Percentiles rank a stretch among this genome's conserved stretches.
These are phyloP conservation scores for Rhizoglyphus robini DNA, from an alignment of 1,140 invertebrate species.

Conservation along the genomic window DNA sequence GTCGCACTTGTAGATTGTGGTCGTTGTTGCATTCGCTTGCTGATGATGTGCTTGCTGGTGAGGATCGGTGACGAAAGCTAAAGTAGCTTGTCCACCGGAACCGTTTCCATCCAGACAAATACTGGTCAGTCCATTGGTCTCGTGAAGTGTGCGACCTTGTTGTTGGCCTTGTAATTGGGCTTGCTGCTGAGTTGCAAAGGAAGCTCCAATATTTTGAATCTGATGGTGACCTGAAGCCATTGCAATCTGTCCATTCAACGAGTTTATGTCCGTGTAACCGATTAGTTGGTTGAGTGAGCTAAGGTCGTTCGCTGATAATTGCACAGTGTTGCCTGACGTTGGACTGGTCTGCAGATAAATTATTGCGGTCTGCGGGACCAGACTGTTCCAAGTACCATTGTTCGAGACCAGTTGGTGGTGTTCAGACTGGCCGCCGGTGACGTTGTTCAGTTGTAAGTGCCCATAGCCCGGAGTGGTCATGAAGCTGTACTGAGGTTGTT, in stretches of 20 bases:
- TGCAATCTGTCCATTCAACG: background rate
- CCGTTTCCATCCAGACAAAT: background rate
- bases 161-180: background rate
- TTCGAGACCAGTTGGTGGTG: background rate
- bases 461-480: background rate
- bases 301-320: background rate
- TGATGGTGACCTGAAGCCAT: constrained; percentile 1
- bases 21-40: background rate
- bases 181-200: background rate
- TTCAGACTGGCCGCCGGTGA: background rate
- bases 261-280: background rate
- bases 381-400: background rate
- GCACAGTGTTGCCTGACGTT: background rate
- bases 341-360: constrained; percentile 5
- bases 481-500: background rate
- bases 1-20: constrained; percentile 2
- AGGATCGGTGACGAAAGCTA: constrained; percentile 2
- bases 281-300: background rate
- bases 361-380: background rate
- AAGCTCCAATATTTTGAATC: background rate
- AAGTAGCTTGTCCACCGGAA: background rate
- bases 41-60: constrained; percentile 1
- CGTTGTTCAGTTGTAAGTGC: background rate
- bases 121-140: background rate
- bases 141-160: background rate